Conservation (phyloP, 1,140 invertebrate genomes). For the Euura lappo region DNA sequence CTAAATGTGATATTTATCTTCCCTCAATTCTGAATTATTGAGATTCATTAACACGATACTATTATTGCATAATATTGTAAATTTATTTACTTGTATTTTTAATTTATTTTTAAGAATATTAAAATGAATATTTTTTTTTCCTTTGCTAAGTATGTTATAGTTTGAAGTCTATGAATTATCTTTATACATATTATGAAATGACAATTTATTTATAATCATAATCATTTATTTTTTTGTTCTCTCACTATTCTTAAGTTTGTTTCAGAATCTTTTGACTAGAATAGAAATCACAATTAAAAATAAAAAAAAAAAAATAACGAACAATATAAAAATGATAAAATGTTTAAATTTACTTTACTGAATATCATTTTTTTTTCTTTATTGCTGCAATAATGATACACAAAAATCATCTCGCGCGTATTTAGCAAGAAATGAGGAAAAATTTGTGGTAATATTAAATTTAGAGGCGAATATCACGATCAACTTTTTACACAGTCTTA, state of each 20-base stretch:
- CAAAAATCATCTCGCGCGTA: constrained; percentile 18
- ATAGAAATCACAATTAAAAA: too few relatives aligned
- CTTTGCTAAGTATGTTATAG: too few relatives aligned
- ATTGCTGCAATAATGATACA: too few relatives aligned
- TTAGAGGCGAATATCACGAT: background rate
- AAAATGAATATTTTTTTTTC: background rate
- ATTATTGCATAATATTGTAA: constrained; percentile 4
- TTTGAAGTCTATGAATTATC: too few relatives aligned
- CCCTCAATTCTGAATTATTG: background rate
- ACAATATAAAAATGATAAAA: too few relatives aligned
- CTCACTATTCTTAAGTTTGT: too few relatives aligned
- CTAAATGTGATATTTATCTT: constrained; percentile 6
- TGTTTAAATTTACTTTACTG: too few relatives aligned
- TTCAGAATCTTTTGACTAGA: too few relatives aligned
- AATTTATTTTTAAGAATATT: background rate
- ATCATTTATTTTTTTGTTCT: too few relatives aligned
- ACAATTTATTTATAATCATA: constrained; percentile 19
- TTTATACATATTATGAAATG: background rate
- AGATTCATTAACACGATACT: background rate
- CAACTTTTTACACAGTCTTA: background rate
- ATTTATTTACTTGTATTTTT: background rate
- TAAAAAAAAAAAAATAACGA: constrained; percentile 33
- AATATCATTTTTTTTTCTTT: too few relatives aligned
- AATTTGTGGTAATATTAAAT: constrained; percentile 6
- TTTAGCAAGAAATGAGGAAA: background rate